These are phyloP conservation scores for Ptyas mucosa DNA, from an alignment of 2,113 vertebrate species.

Conservation along the genomic window DNA sequence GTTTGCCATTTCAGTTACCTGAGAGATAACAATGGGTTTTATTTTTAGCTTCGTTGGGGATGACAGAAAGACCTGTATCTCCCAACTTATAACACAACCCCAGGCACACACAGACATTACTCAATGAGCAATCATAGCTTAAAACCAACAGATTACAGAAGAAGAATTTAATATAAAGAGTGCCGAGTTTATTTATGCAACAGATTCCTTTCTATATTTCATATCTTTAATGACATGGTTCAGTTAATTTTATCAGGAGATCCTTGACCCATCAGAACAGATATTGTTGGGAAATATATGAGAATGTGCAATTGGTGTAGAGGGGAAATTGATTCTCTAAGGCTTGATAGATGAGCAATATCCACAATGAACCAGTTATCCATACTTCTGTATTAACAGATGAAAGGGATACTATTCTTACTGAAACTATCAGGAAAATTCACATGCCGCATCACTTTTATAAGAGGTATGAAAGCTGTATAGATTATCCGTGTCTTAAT, in stretches of 20 bases:
- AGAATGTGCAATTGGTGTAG: not conserved
- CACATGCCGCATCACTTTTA: not conserved
- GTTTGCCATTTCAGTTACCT: not conserved
- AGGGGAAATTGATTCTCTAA: not conserved
- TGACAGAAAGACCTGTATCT: not conserved
- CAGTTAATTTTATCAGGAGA: not conserved
- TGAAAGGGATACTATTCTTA: not conserved
- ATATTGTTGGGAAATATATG: not conserved
- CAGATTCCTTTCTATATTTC: not conserved
- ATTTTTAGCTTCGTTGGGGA: not conserved
- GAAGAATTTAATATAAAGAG: not conserved
- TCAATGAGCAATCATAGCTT: not conserved
- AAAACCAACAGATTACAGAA: not conserved
- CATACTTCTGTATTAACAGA: not conserved
- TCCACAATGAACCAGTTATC: not conserved
- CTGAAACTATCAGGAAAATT: not conserved
- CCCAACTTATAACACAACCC: not conserved
- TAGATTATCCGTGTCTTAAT: too few relatives aligned
- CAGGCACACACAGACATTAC: not conserved
- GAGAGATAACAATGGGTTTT: not conserved
- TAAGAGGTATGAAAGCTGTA: not conserved
- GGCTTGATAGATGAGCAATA: not conserved
- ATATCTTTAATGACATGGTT: not conserved
- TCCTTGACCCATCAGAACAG: not conserved
- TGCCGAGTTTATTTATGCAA: not conserved